Percentiles rank a stretch among this genome's conserved stretches.
phyloP scores from a whole-genome alignment of 2,113 vertebrate genomes.

The Grallaria varia region DNA sequence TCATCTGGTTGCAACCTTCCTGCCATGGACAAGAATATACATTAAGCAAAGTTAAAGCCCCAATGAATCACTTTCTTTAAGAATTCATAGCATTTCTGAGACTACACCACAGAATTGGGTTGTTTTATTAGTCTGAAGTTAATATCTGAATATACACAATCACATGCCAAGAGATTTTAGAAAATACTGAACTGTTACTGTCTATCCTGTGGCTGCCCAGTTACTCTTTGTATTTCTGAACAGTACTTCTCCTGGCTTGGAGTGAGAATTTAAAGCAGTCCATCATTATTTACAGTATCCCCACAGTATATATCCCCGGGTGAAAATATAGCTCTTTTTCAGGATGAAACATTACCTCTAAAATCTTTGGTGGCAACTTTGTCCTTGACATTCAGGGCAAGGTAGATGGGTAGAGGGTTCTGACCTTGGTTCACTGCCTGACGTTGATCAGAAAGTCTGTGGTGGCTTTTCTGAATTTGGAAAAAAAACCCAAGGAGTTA shows the following conservation, averaged over 20 bases:
- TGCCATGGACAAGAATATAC: background rate
- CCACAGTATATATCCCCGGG: background rate
- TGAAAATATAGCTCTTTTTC: background rate
- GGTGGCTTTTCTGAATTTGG: slow-evolving; percentile 65
- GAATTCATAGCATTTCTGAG: background rate
- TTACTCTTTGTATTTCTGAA: background rate
- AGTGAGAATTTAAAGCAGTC: background rate
- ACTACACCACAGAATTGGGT: background rate
- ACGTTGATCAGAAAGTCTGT: slow-evolving; percentile 82
- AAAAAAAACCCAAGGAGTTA: background rate
- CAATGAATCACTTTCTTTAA: background rate
- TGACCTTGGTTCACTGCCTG: slow-evolving; percentile 78
- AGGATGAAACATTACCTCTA: slow-evolving; percentile 64
- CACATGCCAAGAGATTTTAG: background rate
- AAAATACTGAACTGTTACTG: background rate
- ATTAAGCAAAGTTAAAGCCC: background rate
- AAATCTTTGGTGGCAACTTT: slow-evolving; percentile 76
- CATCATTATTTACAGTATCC: background rate
- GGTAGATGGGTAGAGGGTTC: slow-evolving; percentile 86
- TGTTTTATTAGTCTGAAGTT: background rate
- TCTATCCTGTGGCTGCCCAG: background rate
- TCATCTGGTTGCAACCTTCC: background rate
- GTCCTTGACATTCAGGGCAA: slow-evolving; percentile 83
- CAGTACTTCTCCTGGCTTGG: background rate
- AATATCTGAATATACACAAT: background rate